Conservation (phyloP, 92 coral and sea anemone genomes). For the Montipora capitata region DNA sequence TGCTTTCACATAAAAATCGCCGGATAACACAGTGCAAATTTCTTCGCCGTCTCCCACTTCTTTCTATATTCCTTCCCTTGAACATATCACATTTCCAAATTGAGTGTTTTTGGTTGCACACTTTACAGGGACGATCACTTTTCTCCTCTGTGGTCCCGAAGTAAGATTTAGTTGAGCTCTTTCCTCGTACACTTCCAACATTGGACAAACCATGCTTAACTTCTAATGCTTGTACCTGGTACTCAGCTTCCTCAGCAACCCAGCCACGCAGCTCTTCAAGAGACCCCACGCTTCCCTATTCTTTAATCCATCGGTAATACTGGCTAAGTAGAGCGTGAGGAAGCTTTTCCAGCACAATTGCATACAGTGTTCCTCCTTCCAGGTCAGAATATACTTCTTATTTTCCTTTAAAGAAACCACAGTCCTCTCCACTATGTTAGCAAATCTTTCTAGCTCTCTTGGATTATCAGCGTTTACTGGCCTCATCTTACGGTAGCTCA, state of each 20-base stretch:
- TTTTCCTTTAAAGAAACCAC: constrained; percentile 60
- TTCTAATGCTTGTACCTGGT: constrained; percentile 35
- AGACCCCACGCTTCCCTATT: constrained; percentile 15
- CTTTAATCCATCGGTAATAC: constrained; percentile 62
- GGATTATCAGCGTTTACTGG: constrained; percentile 65
- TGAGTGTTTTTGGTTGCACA: constrained; percentile 36
- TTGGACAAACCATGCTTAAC: constrained; percentile 21
- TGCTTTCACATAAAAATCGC: no score
- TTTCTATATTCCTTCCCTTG: constrained; percentile 8
- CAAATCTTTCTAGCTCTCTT: constrained; percentile 55
- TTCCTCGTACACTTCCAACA: no score
- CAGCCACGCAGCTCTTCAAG: constrained; percentile 11
- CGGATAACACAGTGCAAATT: neutral
- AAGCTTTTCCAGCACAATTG: constrained; percentile 71
- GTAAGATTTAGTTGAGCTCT: neutral
- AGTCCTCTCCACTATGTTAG: constrained; percentile 55
- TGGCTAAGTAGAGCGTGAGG: constrained; percentile 68
- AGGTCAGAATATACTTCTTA: constrained; percentile 63
- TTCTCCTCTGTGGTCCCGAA: no score
- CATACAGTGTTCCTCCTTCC: constrained; percentile 76
- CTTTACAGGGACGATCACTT: neutral
- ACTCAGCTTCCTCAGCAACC: constrained; percentile 21
- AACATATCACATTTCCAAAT: constrained; percentile 56
- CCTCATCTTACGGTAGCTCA: constrained; percentile 36
- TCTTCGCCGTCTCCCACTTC: neutral